Conservation (phyloP, 1,140 invertebrate genomes). For the Neodiprion virginianus region DNA sequence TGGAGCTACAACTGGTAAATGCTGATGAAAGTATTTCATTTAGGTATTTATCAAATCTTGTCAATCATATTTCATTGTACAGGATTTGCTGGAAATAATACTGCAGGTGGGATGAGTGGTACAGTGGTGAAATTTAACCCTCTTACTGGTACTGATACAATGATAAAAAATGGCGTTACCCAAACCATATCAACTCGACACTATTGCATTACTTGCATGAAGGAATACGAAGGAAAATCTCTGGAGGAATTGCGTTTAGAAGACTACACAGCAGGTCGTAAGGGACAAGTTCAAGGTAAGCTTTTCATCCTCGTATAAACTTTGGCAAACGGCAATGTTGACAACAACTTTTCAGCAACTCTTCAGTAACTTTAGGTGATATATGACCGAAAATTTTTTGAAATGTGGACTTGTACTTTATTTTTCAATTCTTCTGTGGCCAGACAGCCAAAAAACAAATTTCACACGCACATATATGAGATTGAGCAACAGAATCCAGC, state of each 20-base stretch:
- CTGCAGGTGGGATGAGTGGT: constrained; percentile 68
- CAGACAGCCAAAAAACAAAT: no score
- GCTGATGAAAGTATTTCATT: constrained; percentile 12
- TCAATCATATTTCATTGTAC: constrained; percentile 19
- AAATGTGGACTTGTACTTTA: no score
- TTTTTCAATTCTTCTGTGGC: no score
- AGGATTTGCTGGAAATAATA: constrained; percentile 66
- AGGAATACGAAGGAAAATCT: constrained; percentile 95
- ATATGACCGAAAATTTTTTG: no score
- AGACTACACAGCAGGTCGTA: constrained; percentile 90
- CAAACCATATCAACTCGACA: constrained; percentile 89
- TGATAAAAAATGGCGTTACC: constrained; percentile 85
- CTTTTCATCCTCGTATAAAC: background rate
- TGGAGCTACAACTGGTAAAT: constrained; percentile 60
- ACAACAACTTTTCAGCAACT: no score
- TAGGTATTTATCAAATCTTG: constrained; percentile 21
- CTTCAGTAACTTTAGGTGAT: background rate
- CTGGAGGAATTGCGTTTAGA: constrained; percentile 92
- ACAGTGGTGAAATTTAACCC: constrained; percentile 85
- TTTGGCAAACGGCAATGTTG: background rate
- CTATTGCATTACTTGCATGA: constrained; percentile 97
- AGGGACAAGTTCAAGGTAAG: constrained; percentile 68
- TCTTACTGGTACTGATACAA: constrained; percentile 86
- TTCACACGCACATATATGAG: no score
- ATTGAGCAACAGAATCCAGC: no score